phyloP scores from a whole-genome alignment of 2,888 invertebrate species.

The Cheilosia scutellata region DNA sequence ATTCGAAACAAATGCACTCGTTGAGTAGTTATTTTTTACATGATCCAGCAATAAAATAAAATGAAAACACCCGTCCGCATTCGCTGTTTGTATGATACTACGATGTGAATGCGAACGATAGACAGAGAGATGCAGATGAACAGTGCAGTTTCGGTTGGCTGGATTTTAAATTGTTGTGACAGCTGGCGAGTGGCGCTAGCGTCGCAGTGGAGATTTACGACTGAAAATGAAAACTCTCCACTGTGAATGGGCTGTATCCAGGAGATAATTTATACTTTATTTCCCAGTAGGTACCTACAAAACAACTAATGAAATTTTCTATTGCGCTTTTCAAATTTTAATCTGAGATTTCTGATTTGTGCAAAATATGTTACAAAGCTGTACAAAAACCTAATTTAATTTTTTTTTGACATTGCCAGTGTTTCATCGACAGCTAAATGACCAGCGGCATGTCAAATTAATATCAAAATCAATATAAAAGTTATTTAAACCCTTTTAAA shows the following conservation, averaged over 20 bases:
- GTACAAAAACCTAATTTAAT: no score
- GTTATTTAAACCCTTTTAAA: no score
- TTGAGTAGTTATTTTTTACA: slow-evolving; percentile 52
- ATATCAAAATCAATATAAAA: no score
- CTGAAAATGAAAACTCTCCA: slow-evolving; percentile 12
- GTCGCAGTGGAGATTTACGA: slow-evolving; percentile 31
- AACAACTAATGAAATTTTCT: no score
- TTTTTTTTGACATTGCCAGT: no score
- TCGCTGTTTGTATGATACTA: slow-evolving; percentile 50
- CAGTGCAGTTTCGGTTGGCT: slow-evolving; percentile 32
- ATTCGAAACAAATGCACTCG: slow-evolving; percentile 21
- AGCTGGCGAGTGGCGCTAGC: slow-evolving; percentile 16
- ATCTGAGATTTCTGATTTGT: no score
- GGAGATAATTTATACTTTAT: not conserved
- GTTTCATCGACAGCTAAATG: no score
- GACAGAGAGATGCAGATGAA: slow-evolving; percentile 60
- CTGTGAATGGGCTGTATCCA: not conserved
- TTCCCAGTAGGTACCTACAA: no score
- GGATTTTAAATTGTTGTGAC: slow-evolving; percentile 56
- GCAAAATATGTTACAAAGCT: no score
- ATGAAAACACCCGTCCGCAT: slow-evolving; percentile 42
- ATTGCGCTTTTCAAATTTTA: no score
- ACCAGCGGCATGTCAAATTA: no score
- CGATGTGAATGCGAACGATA: slow-evolving; percentile 32
- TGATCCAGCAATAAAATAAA: slow-evolving; percentile 60